Base-by-base conservation (phyloP, 2,797 vertebrate species). In the Pitangus sulphuratus region DNA sequence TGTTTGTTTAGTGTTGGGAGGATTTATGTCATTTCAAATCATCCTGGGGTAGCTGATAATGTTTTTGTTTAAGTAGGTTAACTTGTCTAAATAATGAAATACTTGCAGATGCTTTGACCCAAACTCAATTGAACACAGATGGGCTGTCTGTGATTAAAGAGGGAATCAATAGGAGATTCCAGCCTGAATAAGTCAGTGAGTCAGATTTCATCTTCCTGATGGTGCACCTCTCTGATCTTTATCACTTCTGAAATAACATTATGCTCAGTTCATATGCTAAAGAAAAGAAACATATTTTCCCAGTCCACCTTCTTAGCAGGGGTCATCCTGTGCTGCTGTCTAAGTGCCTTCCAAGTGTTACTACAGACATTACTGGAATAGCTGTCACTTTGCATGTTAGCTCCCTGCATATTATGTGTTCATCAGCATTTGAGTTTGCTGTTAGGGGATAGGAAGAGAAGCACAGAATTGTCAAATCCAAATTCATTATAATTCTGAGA, bases 81-180 rank as follows among this genome's bases (percentile, higher is more conserved):
- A 87, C 92, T 87, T 89, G 90, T 94, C 79, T 94, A 71, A 77
- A 51, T 53, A 87, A 93, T 77, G 88, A 80, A 93, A 84, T 50
- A 78, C 69, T 74, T 65, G 45, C 4, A 11, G 75, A 85, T 92
- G 89, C 87, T 87, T 30, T 95, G 91, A 92, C 95, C 95, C 85
- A 77, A 80, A 44, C 79, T 48, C 64, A 25, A 39, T 21, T 56
- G 71, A 92, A 85, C 89, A 66, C 78, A 93, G 86, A 97, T 88
- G 90, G 83, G 50, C 92, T 88, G 80, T 33, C 37, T 81, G 81
- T 53, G 82, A 84, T 95, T 71, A 96, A 81, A 96, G 90, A 72
- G 65, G 61, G 68, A 95, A 97, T 97, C 93, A 53, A 89, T 87
- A 72, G 78, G 72, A 92, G 82, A 82, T 87, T 91, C 83, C 94